A percentile compares a stretch with the other conserved stretches of the same genome.
Conservation (phyloP, 1,140 invertebrate genomes). For the Papilio machaon region DNA sequence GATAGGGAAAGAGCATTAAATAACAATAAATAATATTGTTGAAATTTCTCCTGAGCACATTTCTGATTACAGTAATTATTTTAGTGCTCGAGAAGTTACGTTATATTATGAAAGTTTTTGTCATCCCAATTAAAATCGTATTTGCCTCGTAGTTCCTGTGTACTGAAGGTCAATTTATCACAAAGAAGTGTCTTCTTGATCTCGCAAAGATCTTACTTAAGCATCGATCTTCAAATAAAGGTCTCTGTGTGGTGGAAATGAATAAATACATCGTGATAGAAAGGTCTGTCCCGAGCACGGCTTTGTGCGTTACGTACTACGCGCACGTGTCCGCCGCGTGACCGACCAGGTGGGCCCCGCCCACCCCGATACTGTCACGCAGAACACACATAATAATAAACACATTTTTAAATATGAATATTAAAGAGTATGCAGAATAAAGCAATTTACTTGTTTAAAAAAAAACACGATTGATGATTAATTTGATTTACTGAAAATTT, state of each 20-base stretch:
- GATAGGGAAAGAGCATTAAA: too few relatives aligned
- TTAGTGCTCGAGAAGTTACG: background rate
- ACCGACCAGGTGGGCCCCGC: slow-evolving; percentile 51
- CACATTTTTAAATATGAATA: background rate
- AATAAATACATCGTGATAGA: background rate
- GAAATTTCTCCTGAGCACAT: too few relatives aligned
- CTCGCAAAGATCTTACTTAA: background rate
- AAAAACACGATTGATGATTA: too few relatives aligned
- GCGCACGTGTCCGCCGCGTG: slow-evolving; percentile 58
- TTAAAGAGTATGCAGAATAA: background rate
- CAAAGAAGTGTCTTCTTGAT: background rate
- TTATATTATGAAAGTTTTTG: background rate
- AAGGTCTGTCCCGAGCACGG: background rate
- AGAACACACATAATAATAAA: background rate
- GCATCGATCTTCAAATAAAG: background rate
- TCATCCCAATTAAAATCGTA: background rate
- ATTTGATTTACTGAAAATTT: too few relatives aligned
- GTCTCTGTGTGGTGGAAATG: background rate
- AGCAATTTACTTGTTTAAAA: background rate
- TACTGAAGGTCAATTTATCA: background rate
- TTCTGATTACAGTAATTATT: background rate
- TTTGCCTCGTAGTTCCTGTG: too few relatives aligned
- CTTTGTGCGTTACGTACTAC: slow-evolving; percentile 40
- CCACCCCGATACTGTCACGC: slow-evolving; percentile 29
- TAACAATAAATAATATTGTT: too few relatives aligned